phyloP scores from a whole-genome alignment of 2,888 invertebrate genomes.

The Sphaeridia pumilis region DNA sequence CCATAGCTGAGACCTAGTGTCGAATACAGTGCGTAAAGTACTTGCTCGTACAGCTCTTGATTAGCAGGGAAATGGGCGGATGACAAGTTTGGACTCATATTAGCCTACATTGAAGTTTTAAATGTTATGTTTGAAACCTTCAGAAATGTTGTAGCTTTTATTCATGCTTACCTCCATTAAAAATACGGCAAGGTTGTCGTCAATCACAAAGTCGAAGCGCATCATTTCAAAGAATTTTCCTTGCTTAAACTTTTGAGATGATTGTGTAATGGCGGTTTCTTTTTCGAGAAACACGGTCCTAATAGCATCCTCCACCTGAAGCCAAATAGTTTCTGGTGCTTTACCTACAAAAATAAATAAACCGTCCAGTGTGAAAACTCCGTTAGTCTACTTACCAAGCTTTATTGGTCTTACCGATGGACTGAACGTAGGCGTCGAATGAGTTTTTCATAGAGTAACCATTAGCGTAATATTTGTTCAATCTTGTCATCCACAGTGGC shows the following conservation, averaged over 20 bases:
- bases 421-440: slow-evolving; percentile 48
- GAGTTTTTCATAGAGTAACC: slow-evolving; percentile 76
- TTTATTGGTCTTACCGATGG: slow-evolving; percentile 5
- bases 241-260: slow-evolving; percentile 38
- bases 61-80: slow-evolving; percentile 87
- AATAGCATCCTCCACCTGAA: slow-evolving; percentile 65
- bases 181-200: slow-evolving; percentile 71
- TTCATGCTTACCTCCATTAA: slow-evolving; percentile 71
- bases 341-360: slow-evolving; percentile 44
- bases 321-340: slow-evolving; percentile 64
- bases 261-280: slow-evolving; percentile 55
- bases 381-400: background rate
- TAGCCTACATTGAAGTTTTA: slow-evolving; percentile 49
- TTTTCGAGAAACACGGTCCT: slow-evolving; percentile 48
- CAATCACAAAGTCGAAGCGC: slow-evolving; percentile 85
- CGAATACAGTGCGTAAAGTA: slow-evolving; percentile 52
- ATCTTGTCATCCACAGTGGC: slow-evolving; percentile 81
- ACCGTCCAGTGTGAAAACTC: background rate
- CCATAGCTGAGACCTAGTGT: slow-evolving; percentile 11
- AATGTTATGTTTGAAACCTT: background rate
- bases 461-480: slow-evolving; percentile 56
- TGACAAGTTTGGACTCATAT: slow-evolving; percentile 96
- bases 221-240: slow-evolving; percentile 82
- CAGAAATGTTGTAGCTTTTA: background rate
- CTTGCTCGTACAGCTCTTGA: slow-evolving; percentile 74